A percentile compares a stretch with the other conserved stretches of the same genome.
Conservation (phyloP, 2,888 invertebrate species). For the Theodoxus fluviatilis region DNA sequence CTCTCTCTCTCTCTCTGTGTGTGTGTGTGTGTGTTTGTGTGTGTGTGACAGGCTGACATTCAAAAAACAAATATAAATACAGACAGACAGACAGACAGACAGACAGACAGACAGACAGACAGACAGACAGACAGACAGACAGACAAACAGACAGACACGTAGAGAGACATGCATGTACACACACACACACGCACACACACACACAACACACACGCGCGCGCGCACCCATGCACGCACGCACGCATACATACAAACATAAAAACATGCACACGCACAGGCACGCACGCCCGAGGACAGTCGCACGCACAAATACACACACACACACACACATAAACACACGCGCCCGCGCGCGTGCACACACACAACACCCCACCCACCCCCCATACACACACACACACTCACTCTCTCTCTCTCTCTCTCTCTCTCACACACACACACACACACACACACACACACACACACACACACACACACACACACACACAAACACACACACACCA, state of each 20-base stretch:
- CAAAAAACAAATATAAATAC: too few species aligned
- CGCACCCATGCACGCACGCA: background rate
- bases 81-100: too few species aligned
- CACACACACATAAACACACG: slow-evolving; percentile 2
- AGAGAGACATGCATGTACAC: background rate
- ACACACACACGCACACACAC: background rate
- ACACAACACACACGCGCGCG: background rate
- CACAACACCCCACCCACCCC: background rate
- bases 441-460: background rate
- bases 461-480: background rate
- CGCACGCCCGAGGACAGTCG: background rate
- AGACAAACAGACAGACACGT: background rate
- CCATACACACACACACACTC: slow-evolving; percentile 15
- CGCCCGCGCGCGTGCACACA: background rate
- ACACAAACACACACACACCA: background rate
- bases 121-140: slow-evolving; percentile 6
- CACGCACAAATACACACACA: slow-evolving; percentile 12
- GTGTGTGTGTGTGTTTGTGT: background rate
- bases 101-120: slow-evolving; percentile 16
- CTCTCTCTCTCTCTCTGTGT: background rate
- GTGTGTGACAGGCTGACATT: too few species aligned
- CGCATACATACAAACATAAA: background rate
- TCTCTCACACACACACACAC: background rate
- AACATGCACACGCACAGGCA: background rate
- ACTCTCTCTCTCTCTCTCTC: background rate